Percentiles rank a stretch among this genome's conserved stretches.
Evolutionary conservation across 2,113 vertebrate genomes (phyloP).

Genomic region (Muntiacus reevesi): DNA sequence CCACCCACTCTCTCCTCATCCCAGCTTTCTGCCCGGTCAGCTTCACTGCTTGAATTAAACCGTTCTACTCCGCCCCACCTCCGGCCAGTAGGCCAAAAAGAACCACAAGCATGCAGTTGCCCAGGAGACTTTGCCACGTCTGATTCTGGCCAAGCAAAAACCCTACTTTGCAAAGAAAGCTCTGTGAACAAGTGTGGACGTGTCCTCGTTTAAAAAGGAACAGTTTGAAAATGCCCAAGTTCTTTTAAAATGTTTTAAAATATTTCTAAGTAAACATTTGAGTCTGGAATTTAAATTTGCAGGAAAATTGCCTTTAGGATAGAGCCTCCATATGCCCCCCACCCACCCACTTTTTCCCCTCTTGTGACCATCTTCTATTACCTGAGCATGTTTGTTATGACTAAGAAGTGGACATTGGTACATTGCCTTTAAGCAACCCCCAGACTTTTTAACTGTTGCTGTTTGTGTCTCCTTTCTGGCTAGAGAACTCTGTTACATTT

Average conservation of each 20-base stretch:
- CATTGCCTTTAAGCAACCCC: neutral
- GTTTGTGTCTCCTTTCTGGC: neutral
- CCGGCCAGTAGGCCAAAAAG: neutral
- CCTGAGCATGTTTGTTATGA: neutral
- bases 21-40: neutral
- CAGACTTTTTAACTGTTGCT: neutral
- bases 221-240: neutral
- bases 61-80: neutral
- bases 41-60: neutral
- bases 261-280: neutral
- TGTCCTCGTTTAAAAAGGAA: neutral
- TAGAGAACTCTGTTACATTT: neutral
- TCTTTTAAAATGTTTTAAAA: neutral
- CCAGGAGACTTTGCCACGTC: neutral
- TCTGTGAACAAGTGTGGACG: neutral
- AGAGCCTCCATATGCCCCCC: neutral
- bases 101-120: neutral
- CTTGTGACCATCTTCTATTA: neutral
- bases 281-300: neutral
- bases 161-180: neutral
- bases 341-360: neutral
- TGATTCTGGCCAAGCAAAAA: neutral
- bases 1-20: fast-evolving
- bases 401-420: neutral
- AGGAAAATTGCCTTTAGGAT: neutral